phyloP scores from a whole-genome alignment of 2,797 vertebrate species.

The Pempheris klunzingeri region DNA sequence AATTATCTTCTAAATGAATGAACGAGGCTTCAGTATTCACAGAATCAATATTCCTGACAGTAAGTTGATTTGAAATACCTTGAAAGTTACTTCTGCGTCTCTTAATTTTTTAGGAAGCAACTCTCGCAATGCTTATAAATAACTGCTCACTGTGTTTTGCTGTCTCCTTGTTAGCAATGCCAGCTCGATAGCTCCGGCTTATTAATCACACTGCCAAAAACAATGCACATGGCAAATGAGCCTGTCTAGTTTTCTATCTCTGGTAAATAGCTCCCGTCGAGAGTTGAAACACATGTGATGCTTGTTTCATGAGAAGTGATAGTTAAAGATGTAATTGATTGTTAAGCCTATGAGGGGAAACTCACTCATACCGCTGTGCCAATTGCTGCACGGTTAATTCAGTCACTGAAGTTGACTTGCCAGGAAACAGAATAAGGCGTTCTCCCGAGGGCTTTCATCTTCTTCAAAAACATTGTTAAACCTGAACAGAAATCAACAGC shows the following conservation, averaged over 20 bases:
- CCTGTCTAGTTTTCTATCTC: constrained; percentile 39
- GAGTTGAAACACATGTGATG: constrained; percentile 52
- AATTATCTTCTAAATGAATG: not conserved
- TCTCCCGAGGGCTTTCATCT: constrained; percentile 5
- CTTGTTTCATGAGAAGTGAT: constrained; percentile 33
- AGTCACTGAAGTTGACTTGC: constrained; percentile 1
- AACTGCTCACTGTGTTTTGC: not conserved
- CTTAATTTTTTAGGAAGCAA: constrained; percentile 12
- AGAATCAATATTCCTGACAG: not conserved
- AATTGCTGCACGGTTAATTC: constrained; percentile 34
- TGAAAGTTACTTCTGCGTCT: not conserved
- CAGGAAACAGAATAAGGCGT: constrained; percentile 3
- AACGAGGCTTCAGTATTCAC: not conserved
- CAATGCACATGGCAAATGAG: constrained; percentile 52
- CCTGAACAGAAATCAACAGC: not conserved
- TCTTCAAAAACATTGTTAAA: constrained; percentile 14
- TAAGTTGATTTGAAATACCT: not conserved
- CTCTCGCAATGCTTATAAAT: constrained; percentile 34
- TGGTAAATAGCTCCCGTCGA: constrained; percentile 50
- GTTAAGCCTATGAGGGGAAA: constrained; percentile 6
- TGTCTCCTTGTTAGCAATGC: constrained; percentile 41
- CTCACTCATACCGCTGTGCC: constrained; percentile 2
- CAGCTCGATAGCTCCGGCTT: constrained; percentile 45
- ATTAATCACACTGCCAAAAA: constrained; percentile 55
- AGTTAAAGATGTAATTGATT: constrained; percentile 45